Percentiles rank a stretch among this genome's conserved stretches.
These are phyloP conservation scores for Sinhomidia bicolor DNA, from an alignment of 2,888 invertebrate genomes.

Conservation along the genomic window DNA sequence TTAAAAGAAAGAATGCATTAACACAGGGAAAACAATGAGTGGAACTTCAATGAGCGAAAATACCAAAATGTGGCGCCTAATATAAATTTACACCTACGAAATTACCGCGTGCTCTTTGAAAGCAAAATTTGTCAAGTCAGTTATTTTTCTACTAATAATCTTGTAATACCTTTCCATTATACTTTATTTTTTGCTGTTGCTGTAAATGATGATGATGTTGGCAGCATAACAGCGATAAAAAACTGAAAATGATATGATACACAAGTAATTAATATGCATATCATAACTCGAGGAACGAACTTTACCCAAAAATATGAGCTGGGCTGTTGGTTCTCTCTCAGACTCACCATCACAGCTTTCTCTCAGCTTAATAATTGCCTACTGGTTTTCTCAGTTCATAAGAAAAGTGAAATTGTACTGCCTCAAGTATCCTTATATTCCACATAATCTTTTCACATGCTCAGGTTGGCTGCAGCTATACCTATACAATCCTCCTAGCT, in stretches of 20 bases:
- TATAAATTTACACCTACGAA: not conserved
- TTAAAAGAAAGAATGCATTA: no score
- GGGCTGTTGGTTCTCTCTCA: not conserved
- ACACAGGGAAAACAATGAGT: no score
- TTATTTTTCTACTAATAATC: not conserved
- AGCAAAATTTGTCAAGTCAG: not conserved
- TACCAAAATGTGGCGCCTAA: not conserved
- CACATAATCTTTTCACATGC: not conserved
- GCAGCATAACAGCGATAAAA: no score
- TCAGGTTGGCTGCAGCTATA: no score
- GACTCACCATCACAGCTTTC: not conserved
- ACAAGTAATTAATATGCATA: not conserved
- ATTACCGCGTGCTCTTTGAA: not conserved
- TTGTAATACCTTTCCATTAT: not conserved
- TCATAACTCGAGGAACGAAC: not conserved
- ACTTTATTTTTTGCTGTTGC: no score
- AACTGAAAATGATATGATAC: not conserved
- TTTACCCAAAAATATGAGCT: conserved; percentile 9
- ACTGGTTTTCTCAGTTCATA: not conserved
- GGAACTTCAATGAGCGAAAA: no score
- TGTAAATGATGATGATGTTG: not conserved
- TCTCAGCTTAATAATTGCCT: not conserved
- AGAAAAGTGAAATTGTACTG: conserved; percentile 1
- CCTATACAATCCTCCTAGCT: not conserved
- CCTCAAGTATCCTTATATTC: no score